phyloP scores from a whole-genome alignment of 2,888 invertebrate species.

The Hemistola chrysoprasaria region DNA sequence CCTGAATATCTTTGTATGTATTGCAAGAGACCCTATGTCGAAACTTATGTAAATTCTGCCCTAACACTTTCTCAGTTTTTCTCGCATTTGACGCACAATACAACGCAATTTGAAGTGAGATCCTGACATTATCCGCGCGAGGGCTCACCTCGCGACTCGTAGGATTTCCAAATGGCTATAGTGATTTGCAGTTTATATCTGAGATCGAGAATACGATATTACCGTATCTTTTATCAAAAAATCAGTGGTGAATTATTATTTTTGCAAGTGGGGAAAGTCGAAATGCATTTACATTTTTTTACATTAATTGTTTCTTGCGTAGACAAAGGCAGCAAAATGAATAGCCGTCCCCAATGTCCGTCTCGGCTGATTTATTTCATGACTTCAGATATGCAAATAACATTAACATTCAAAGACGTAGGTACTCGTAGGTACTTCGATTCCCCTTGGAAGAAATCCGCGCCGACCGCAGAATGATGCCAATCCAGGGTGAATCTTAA shows the following conservation, averaged over 20 bases:
- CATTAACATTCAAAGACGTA: constrained; percentile 80
- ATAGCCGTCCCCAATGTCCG: constrained; percentile 75
- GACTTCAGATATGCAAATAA: constrained; percentile 82
- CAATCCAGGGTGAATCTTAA: constrained; percentile 81
- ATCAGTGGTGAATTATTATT: constrained; percentile 12
- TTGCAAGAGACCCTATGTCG: constrained; percentile 72
- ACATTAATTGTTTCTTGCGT: constrained; percentile 69
- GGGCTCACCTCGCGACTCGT: constrained; percentile 51
- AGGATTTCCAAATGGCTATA: constrained; percentile 59
- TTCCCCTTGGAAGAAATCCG: constrained; percentile 68
- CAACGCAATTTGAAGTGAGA: constrained; percentile 74
- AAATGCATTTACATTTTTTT: constrained; percentile 52
- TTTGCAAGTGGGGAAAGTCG: constrained; percentile 25
- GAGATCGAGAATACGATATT: constrained; percentile 43
- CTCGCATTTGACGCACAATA: constrained; percentile 77
- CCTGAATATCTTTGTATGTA: constrained; percentile 77
- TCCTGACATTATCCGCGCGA: constrained; percentile 66
- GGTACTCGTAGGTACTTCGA: constrained; percentile 47
- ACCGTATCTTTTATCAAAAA: constrained; percentile 6
- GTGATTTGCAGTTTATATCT: constrained; percentile 62
- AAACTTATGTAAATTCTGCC: constrained; percentile 79
- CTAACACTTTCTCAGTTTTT: constrained; percentile 79
- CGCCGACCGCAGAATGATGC: constrained; percentile 77
- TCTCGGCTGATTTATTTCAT: constrained; percentile 81
- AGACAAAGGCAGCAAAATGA: constrained; percentile 73